These are phyloP conservation scores for Philaenus spumarius DNA, from an alignment of 1,140 invertebrate genomes.

Conservation along the genomic window DNA sequence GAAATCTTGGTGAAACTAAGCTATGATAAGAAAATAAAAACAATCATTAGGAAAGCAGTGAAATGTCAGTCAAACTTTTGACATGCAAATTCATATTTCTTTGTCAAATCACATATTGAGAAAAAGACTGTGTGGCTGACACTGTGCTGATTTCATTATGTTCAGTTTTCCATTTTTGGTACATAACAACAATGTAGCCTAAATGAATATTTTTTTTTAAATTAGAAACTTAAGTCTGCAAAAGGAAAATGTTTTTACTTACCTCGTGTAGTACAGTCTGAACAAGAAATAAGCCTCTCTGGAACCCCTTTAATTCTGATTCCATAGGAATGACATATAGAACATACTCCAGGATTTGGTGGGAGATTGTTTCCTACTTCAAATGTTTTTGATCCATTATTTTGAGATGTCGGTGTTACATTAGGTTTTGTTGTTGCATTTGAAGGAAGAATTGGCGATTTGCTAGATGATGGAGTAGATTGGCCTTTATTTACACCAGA, in stretches of 20 bases:
- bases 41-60: too few relatives aligned
- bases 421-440: background rate
- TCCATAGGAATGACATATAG: constrained; percentile 19
- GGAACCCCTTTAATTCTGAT: constrained; percentile 41
- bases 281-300: constrained; percentile 65
- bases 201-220: too few relatives aligned
- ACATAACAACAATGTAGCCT: too few relatives aligned
- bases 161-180: too few relatives aligned
- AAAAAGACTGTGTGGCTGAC: too few relatives aligned
- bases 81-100: too few relatives aligned
- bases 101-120: too few relatives aligned
- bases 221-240: too few relatives aligned
- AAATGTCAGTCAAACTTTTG: too few relatives aligned
- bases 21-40: too few relatives aligned
- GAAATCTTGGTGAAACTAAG: too few relatives aligned
- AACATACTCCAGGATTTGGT: constrained; percentile 14
- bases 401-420: constrained; percentile 1
- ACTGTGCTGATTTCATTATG: too few relatives aligned
- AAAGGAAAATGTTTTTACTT: constrained; percentile 28
- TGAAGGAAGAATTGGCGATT: background rate
- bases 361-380: background rate
- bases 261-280: constrained; percentile 75
- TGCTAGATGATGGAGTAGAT: background rate
- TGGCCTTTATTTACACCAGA: background rate
- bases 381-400: background rate